phyloP scores from a whole-genome alignment of 2,113 vertebrate species.

The Orthonyx spaldingii region DNA sequence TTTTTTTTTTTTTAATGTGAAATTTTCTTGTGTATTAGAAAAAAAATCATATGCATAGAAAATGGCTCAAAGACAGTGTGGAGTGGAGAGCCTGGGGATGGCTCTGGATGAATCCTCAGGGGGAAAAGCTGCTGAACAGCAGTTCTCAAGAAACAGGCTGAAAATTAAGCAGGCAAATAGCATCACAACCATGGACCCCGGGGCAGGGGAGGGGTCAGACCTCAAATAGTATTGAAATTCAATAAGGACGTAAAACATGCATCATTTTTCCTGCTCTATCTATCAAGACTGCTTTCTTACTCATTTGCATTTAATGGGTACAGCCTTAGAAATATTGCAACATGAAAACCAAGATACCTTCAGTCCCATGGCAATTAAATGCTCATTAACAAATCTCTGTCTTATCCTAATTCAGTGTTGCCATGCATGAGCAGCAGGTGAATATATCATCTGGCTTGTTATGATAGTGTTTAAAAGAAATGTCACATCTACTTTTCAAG shows the following conservation, averaged over 20 bases:
- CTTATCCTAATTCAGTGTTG: constrained; percentile 80
- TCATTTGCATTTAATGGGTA: constrained; percentile 85
- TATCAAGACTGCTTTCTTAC: constrained; percentile 78
- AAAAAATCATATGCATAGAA: neutral
- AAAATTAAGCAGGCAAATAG: constrained; percentile 86
- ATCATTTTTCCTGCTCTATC: constrained; percentile 77
- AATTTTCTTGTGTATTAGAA: neutral
- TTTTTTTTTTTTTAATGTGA: neutral
- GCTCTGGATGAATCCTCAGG: neutral
- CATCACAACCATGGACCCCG: constrained; percentile 81
- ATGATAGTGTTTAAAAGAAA: constrained; percentile 65
- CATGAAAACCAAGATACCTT: constrained; percentile 74
- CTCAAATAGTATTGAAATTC: constrained; percentile 78
- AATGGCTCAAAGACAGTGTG: neutral
- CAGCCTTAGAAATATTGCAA: constrained; percentile 74
- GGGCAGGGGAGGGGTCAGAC: constrained; percentile 85
- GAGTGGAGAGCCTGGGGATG: neutral
- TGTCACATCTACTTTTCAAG: constrained; percentile 57
- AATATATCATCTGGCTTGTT: constrained; percentile 78
- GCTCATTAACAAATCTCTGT: constrained; percentile 76
- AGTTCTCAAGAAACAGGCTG: constrained; percentile 79
- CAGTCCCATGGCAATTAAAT: constrained; percentile 84
- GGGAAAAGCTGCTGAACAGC: neutral
- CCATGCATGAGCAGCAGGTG: constrained; percentile 81
- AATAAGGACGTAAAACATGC: constrained; percentile 71